Conservation (phyloP, 1,140 invertebrate species). For the Metaphire vulgaris region DNA sequence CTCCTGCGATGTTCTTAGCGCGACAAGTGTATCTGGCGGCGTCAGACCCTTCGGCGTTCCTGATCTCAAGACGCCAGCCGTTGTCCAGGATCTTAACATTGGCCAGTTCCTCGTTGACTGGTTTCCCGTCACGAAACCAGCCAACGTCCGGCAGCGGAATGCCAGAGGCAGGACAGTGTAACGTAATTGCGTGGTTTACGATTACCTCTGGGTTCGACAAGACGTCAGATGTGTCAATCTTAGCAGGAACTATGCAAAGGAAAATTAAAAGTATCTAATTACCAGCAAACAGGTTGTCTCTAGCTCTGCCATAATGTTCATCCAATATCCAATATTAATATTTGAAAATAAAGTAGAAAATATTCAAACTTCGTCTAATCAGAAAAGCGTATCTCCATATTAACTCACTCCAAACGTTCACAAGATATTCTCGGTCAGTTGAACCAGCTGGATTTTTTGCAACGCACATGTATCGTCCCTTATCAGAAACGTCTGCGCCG, state of each 20-base stretch:
- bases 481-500: slow-evolving; percentile 40
- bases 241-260: slow-evolving; percentile 33
- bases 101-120: slow-evolving; percentile 26
- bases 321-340: no score
- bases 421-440: slow-evolving; percentile 49
- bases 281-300: no score
- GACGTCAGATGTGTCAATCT: slow-evolving; percentile 23
- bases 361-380: no score
- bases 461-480: slow-evolving; percentile 53
- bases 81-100: slow-evolving; percentile 13
- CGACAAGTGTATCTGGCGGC: slow-evolving; percentile 57
- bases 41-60: slow-evolving; percentile 32
- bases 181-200: slow-evolving; percentile 26
- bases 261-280: no score
- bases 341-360: no score
- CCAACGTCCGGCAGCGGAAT: slow-evolving; percentile 28
- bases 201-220: slow-evolving; percentile 30
- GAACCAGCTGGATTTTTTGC: slow-evolving; percentile 56
- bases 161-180: slow-evolving; percentile 31
- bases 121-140: slow-evolving; percentile 26
- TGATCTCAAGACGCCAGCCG: slow-evolving; percentile 35
- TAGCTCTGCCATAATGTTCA: no score
- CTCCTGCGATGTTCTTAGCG: slow-evolving; percentile 63
- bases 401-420: slow-evolving; percentile 55
- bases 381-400: no score